Percentiles rank a stretch among this genome's conserved stretches.
Evolutionary conservation across 2,888 invertebrate species (phyloP).

Genomic region (Sinhomidia bicolor): DNA sequence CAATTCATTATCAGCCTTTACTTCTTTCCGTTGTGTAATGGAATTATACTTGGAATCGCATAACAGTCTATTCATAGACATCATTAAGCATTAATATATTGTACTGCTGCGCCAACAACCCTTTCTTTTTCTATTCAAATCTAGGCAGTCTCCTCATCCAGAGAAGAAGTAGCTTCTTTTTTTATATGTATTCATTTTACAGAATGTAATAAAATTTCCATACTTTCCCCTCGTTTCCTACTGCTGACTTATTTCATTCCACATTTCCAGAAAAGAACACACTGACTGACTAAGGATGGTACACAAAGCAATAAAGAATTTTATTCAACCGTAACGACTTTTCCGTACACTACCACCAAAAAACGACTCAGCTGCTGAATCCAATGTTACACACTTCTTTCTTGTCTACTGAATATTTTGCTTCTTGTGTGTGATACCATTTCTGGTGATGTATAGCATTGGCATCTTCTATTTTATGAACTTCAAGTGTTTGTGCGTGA

Average conservation of each 20-base stretch:
- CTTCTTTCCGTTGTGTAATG: not conserved
- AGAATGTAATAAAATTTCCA: constrained; percentile 57
- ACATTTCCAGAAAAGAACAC: not conserved
- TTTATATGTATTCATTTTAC: not conserved
- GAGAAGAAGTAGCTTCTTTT: not conserved
- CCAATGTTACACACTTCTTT: too few species aligned
- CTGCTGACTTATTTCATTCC: not conserved
- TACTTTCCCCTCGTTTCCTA: constrained; percentile 43
- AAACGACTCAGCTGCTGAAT: not conserved
- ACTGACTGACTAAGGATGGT: not conserved
- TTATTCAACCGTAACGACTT: constrained; percentile 12
- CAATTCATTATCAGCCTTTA: constrained; percentile 20
- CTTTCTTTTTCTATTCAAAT: not conserved
- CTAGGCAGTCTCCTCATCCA: not conserved
- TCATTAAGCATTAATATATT: not conserved
- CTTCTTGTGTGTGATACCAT: not conserved
- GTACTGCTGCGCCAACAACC: not conserved
- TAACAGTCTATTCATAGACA: not conserved
- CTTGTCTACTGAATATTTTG: not conserved
- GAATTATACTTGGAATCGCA: not conserved
- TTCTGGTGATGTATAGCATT: not conserved
- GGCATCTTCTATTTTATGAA: not conserved
- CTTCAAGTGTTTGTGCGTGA: constrained; percentile 21
- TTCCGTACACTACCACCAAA: not conserved
- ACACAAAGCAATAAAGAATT: constrained; percentile 39